Conservation (phyloP, 2,888 invertebrate genomes). For the Apotomis turbidana region DNA sequence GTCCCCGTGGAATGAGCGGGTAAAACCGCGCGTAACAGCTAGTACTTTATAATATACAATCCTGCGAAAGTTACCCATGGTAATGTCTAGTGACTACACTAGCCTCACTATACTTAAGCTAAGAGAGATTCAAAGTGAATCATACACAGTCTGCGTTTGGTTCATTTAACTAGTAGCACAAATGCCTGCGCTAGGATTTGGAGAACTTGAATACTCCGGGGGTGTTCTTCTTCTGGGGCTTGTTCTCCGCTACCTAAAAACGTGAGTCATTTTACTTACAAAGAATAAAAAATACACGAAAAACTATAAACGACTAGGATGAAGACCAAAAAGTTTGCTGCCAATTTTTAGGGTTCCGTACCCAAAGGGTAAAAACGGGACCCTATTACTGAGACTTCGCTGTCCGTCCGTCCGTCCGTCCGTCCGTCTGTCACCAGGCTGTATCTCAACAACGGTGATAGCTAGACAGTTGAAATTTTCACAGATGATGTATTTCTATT, state of each 20-base stretch:
- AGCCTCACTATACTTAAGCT: conserved; percentile 25
- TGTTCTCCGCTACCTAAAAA: conserved; percentile 85
- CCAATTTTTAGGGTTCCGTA: too few species aligned
- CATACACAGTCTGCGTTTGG: conserved; percentile 46
- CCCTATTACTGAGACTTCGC: too few species aligned
- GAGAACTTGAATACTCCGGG: conserved; percentile 87
- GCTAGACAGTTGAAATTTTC: too few species aligned
- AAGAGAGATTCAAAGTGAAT: conserved; percentile 37
- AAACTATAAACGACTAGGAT: background rate
- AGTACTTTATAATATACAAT: background rate
- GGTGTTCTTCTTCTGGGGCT: conserved; percentile 84
- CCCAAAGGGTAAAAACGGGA: too few species aligned
- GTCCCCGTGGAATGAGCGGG: too few species aligned
- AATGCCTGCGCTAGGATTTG: conserved; percentile 74
- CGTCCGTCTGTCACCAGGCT: too few species aligned
- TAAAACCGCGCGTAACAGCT: too few species aligned
- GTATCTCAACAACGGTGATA: too few species aligned
- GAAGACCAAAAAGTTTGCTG: too few species aligned
- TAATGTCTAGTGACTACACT: conserved; percentile 19
- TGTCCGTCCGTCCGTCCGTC: too few species aligned
- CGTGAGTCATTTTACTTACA: background rate
- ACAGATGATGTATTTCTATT: too few species aligned
- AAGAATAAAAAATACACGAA: background rate
- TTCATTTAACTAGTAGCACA: conserved; percentile 40
- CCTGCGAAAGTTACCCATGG: background rate